Percentiles rank a stretch among this genome's conserved stretches.
Conservation (phyloP, 2,888 invertebrate species). For the Shargacucullia verbasci region DNA sequence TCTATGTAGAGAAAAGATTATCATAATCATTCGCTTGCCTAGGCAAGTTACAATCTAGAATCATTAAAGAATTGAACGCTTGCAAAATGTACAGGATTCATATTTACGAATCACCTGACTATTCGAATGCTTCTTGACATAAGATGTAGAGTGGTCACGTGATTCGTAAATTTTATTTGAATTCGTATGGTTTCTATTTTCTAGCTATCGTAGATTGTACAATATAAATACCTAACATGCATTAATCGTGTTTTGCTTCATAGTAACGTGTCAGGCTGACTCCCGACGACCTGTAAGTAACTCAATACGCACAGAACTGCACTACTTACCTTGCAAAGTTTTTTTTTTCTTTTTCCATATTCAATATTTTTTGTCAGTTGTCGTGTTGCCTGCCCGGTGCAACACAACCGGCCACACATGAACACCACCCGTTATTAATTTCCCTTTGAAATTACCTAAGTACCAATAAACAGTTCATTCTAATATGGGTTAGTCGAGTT, state of each 20-base stretch:
- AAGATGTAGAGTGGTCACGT: too few species aligned
- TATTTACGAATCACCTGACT: too few species aligned
- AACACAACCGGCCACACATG: conserved; percentile 46
- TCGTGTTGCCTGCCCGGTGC: conserved; percentile 50
- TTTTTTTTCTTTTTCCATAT: conserved; percentile 71
- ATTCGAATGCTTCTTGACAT: too few species aligned
- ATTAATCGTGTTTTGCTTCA: conserved; percentile 11
- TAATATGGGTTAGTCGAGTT: conserved; percentile 19
- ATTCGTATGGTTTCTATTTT: too few species aligned
- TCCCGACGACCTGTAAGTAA: conserved; percentile 51
- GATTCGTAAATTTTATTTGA: too few species aligned
- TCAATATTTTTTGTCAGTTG: conserved; percentile 63
- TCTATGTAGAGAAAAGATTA: conserved; percentile 22
- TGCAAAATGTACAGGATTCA: too few species aligned
- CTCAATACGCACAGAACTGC: conserved; percentile 56
- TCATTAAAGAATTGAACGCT: too few species aligned
- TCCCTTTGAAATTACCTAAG: conserved; percentile 30
- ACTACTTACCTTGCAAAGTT: conserved; percentile 73
- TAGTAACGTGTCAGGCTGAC: conserved; percentile 20
- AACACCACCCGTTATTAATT: conserved; percentile 36
- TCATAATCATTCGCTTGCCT: too few species aligned
- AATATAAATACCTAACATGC: conserved; percentile 26
- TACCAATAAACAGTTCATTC: conserved; percentile 15
- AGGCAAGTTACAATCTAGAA: too few species aligned
- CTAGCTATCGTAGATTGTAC: too few species aligned